Evolutionary conservation across 2,888 invertebrate species (phyloP), one percentile per base, ranked within the genome.

Genomic region (Scaptodrosophila latifasciaeformis): DNA sequence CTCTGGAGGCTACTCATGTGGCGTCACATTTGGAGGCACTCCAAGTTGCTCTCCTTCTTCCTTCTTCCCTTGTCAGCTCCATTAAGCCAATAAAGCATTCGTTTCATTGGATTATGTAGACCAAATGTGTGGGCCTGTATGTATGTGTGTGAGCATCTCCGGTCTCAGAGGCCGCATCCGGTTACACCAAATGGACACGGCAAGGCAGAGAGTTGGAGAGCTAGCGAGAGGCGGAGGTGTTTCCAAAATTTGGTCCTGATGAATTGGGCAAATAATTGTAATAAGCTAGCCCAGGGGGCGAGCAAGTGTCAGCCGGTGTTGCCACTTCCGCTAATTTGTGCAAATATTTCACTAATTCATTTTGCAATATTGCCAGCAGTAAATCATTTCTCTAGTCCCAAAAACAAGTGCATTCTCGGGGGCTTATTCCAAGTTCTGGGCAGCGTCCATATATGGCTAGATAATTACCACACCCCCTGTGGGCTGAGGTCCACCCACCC

Each of bases 61-160:
- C 17, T 5, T 13, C 35, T 7, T n/a, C 15, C 59, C 71, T 55
- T 57, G 64, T 76, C 72, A 76, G 72, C 80, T 66, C 72, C 72
- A 72, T 74, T 74, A 79, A 64, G 80, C 72, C 80, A 79, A 74
- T 74, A 74, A 74, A 79, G 80, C 72, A 79, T 79, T 79, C 80
- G 77, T 79, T 79, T 79, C 72, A 79, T 79, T 76, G 72, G 72
- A 79, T 74, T 74, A 74, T 80, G 70, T 74, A 74, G 68, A 72
- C 76, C 68, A 72, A 79, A 5, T 65, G 79, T 44, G 37, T 12
- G 48, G 43, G 31, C 10, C n/a, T 6, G 29, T 9, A n/a, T 27
- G 43, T 13, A 9, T 29, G 9, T 43, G 4, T 31, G 17, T 13
- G n/a, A 39, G 44, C n/a, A 4, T 47, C 21, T 17, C 35, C 49